Conservation (phyloP, 2,888 invertebrate species). For the Arctia plantaginis region DNA sequence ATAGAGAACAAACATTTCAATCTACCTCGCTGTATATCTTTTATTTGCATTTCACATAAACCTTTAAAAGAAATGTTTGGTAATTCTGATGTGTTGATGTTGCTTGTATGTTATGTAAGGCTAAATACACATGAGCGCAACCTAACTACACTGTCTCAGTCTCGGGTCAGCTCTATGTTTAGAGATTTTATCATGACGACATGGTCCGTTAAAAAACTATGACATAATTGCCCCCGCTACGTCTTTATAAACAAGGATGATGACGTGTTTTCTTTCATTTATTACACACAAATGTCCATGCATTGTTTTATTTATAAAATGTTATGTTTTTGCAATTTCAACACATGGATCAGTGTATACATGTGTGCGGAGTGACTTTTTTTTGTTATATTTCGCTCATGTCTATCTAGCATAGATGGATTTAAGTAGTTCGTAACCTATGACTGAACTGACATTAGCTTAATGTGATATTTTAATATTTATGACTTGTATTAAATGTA, state of each 20-base stretch:
- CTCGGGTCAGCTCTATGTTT: conserved; percentile 13
- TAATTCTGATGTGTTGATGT: conserved; percentile 47
- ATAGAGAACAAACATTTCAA: conserved; percentile 66
- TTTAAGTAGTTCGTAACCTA: conserved; percentile 74
- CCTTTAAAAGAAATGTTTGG: conserved; percentile 51
- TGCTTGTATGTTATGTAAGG: conserved; percentile 48
- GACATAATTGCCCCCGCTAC: conserved; percentile 24
- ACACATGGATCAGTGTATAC: conserved; percentile 31
- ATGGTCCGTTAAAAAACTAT: conserved; percentile 28
- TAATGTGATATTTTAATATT: conserved; percentile 86
- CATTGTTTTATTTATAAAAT: conserved; percentile 39
- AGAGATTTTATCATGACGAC: neutral
- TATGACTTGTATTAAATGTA: conserved; percentile 78
- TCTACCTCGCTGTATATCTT: conserved; percentile 73
- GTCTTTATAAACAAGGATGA: conserved; percentile 27
- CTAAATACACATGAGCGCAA: conserved; percentile 60
- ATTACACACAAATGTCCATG: conserved; percentile 23
- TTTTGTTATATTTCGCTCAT: conserved; percentile 57
- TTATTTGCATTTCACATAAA: conserved; percentile 63
- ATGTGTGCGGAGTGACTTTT: conserved; percentile 38
- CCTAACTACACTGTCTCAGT: conserved; percentile 20
- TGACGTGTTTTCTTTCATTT: conserved; percentile 25
- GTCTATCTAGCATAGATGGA: conserved; percentile 61
- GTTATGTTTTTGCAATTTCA: conserved; percentile 34
- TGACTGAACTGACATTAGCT: conserved; percentile 84